A percentile compares a stretch with the other conserved stretches of the same genome.
Evolutionary conservation across 1,140 invertebrate genomes (phyloP).

Genomic region (Hesperophylax magnus): DNA sequence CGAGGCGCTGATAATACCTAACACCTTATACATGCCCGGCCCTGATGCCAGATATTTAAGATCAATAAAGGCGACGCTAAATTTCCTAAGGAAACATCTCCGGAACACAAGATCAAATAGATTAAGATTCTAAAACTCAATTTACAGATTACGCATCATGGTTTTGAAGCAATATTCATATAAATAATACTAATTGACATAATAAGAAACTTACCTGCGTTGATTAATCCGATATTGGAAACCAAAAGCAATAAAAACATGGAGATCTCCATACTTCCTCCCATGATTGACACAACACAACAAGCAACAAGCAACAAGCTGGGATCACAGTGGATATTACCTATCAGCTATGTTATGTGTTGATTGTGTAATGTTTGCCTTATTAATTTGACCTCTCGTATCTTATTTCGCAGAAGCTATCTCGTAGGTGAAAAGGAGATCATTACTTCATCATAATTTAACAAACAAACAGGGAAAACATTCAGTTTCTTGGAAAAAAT

Average conservation of each 20-base stretch:
- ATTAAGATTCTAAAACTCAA: too few species aligned
- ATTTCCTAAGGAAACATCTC: too few species aligned
- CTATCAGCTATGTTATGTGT: not conserved
- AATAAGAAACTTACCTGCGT: slow-evolving; percentile 47
- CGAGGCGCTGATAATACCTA: too few species aligned
- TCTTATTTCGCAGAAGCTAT: slow-evolving; percentile 35
- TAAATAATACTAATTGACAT: not conserved
- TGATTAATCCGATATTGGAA: slow-evolving; percentile 40
- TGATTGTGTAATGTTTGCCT: slow-evolving; percentile 34
- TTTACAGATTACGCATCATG: too few species aligned
- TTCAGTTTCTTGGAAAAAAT: too few species aligned
- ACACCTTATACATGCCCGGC: too few species aligned
- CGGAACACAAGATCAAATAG: too few species aligned
- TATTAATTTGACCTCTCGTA: slow-evolving; percentile 54
- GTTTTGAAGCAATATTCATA: not conserved
- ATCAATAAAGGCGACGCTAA: too few species aligned
- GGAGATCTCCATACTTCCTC: slow-evolving; percentile 15
- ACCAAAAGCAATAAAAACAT: slow-evolving; percentile 29
- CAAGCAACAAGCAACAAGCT: not conserved
- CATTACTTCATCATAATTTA: too few species aligned
- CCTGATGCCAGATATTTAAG: too few species aligned
- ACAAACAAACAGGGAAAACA: too few species aligned
- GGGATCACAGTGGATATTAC: not conserved
- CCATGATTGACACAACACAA: not conserved
- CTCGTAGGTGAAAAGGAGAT: slow-evolving; percentile 39